Evolutionary conservation across 2,888 invertebrate genomes (phyloP).

Genomic region (Lithophane socia): DNA sequence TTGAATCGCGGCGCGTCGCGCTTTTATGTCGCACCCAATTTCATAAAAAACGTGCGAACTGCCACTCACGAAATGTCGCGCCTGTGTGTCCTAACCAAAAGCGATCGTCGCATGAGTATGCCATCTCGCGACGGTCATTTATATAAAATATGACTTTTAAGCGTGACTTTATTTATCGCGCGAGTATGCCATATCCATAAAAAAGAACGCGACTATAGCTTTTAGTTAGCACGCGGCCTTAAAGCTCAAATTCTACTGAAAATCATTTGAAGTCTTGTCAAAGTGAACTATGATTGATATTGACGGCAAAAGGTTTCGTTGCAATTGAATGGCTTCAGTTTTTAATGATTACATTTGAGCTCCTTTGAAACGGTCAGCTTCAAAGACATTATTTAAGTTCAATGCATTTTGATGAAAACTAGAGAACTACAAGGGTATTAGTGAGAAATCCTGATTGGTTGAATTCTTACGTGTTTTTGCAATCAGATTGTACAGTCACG

Average conservation of each 20-base stretch:
- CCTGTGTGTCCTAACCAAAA: not conserved
- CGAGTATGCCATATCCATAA: too few species aligned
- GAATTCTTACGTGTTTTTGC: too few species aligned
- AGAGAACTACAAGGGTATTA: conserved; percentile 40
- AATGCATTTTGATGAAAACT: conserved; percentile 58
- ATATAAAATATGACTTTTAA: too few species aligned
- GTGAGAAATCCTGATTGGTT: conserved; percentile 26
- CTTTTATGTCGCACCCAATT: not conserved
- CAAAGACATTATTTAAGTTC: conserved; percentile 50
- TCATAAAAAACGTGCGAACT: not conserved
- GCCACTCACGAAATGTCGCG: not conserved
- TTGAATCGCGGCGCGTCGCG: not conserved
- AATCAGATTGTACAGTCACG: too few species aligned
- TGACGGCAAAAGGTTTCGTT: conserved; percentile 50
- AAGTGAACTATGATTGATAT: conserved; percentile 61
- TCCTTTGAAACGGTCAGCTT: conserved; percentile 51
- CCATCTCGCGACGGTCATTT: too few species aligned
- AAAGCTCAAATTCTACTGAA: conserved; percentile 33
- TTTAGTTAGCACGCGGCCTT: not conserved
- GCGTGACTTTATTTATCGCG: too few species aligned
- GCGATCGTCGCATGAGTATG: too few species aligned
- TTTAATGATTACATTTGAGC: conserved; percentile 56
- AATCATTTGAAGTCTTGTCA: conserved; percentile 62
- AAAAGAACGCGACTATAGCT: too few species aligned
- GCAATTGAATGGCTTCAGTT: conserved; percentile 55